These are phyloP conservation scores for Grus americana DNA, from an alignment of 2,113 vertebrate species.

Conservation along the genomic window DNA sequence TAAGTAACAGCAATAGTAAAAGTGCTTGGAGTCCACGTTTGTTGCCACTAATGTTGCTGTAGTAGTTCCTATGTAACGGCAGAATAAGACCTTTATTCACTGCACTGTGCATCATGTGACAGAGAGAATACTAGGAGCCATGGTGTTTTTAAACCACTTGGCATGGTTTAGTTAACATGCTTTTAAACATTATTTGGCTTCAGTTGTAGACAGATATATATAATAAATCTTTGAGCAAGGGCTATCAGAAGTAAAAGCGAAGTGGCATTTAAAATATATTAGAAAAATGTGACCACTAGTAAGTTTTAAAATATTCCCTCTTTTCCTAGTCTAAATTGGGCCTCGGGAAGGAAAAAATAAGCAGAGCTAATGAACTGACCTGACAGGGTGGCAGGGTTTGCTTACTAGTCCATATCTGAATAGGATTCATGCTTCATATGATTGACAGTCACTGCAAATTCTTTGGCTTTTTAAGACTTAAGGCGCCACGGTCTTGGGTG, in stretches of 20 bases:
- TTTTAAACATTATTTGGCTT: background rate
- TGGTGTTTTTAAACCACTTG: background rate
- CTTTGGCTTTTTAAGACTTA: background rate
- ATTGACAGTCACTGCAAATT: constrained; percentile 5
- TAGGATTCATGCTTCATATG: background rate
- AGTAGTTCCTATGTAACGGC: background rate
- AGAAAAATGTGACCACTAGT: background rate
- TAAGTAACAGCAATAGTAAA: background rate
- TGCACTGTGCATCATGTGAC: background rate
- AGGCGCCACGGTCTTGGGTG: background rate
- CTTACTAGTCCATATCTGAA: background rate
- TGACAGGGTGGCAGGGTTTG: background rate
- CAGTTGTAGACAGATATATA: background rate
- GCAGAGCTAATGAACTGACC: background rate
- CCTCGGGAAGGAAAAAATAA: background rate
- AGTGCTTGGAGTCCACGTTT: background rate
- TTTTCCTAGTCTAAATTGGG: background rate
- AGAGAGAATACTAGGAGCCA: background rate
- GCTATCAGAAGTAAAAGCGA: background rate
- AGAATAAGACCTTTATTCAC: background rate
- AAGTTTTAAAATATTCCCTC: background rate
- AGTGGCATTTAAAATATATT: constrained; percentile 3
- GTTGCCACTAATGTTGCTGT: background rate
- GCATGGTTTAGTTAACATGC: background rate
- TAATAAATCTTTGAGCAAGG: background rate